Conservation (phyloP, 2,797 vertebrate genomes). For the Nannoperca obscura region DNA sequence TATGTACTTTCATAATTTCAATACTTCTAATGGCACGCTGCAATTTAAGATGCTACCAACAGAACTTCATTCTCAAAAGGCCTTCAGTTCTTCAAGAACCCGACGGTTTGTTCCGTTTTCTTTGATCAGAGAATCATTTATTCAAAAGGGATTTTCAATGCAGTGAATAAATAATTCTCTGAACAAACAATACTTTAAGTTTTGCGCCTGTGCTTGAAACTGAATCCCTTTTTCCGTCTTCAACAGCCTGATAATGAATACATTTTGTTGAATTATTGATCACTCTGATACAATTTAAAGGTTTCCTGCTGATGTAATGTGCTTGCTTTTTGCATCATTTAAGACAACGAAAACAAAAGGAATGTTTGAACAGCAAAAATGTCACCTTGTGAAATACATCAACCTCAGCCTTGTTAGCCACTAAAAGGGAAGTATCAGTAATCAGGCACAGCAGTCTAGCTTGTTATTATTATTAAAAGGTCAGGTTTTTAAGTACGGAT, state of each 20-base stretch:
- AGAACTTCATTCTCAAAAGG: conserved; percentile 4
- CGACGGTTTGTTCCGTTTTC: conserved; percentile 14
- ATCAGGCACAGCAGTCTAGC: not conserved
- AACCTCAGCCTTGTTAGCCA: not conserved
- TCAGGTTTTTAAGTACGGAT: not conserved
- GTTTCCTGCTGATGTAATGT: conserved; percentile 38
- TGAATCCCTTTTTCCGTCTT: conserved; percentile 18
- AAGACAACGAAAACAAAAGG: conserved; percentile 17
- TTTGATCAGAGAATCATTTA: conserved; percentile 31
- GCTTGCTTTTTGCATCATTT: conserved; percentile 40
- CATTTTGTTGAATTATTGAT: conserved; percentile 63
- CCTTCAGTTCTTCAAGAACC: conserved; percentile 3
- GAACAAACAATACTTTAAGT: conserved; percentile 29
- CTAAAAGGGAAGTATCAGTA: not conserved
- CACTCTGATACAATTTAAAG: conserved; percentile 16
- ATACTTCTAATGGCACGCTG: not conserved
- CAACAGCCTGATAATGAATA: conserved; percentile 31
- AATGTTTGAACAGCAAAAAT: conserved; percentile 18
- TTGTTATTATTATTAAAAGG: conserved; percentile 18
- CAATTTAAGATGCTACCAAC: conserved; percentile 6
- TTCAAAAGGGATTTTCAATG: conserved; percentile 5
- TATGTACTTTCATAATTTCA: not conserved
- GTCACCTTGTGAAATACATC: not conserved
- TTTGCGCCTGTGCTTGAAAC: not conserved
- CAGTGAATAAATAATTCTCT: conserved; percentile 28